A percentile compares a stretch with the other conserved stretches of the same genome.
Evolutionary conservation across 2,113 vertebrate species (phyloP).

Genomic region (Helogale parvula): DNA sequence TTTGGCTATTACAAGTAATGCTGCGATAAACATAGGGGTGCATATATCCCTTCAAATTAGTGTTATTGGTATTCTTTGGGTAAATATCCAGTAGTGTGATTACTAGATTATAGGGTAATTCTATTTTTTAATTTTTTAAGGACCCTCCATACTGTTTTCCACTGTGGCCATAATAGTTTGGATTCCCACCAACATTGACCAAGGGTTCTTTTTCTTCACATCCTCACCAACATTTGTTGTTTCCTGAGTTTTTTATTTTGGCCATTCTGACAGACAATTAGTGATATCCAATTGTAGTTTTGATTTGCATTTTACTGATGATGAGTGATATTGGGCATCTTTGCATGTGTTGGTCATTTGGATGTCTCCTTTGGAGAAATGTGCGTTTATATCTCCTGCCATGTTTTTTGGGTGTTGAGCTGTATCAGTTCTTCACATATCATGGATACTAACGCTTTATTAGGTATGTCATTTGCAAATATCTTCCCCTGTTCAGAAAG

Average conservation of each 20-base stretch:
- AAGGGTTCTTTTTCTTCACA: not conserved
- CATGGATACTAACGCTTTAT: not conserved
- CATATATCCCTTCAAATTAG: not conserved
- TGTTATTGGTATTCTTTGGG: not conserved
- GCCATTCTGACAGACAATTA: not conserved
- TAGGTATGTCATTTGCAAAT: not conserved
- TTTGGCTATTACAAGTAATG: not conserved
- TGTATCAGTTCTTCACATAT: not conserved
- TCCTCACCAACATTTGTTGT: not conserved
- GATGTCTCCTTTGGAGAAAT: not conserved
- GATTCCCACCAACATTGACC: not conserved
- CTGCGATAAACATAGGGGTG: not conserved
- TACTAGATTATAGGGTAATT: not conserved
- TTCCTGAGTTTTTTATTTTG: not conserved
- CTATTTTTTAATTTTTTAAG: not conserved
- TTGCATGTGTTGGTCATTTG: not conserved
- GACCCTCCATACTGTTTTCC: not conserved
- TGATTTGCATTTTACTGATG: not conserved
- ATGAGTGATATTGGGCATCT: not conserved
- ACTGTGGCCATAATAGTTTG: not conserved
- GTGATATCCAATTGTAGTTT: not conserved
- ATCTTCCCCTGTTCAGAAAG: not conserved
- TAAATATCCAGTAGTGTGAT: not conserved
- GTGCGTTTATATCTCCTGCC: not conserved
- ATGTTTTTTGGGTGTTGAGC: not conserved